Conservation (phyloP, 2,113 vertebrate species). For the Electrona antarctica region DNA sequence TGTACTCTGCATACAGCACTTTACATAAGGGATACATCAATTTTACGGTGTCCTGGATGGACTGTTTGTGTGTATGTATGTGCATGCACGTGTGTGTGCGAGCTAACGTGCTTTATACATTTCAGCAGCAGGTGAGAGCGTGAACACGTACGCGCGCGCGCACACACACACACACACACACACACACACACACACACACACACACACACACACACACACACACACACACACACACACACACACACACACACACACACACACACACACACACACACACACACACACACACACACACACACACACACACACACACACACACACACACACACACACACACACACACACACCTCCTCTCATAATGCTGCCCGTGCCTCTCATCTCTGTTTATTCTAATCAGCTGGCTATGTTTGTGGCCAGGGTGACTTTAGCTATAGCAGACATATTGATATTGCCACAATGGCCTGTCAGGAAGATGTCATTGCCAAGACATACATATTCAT, state of each 20-base stretch:
- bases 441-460: constrained; percentile 68
- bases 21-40: constrained; percentile 81
- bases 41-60: constrained; percentile 67
- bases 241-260: neutral
- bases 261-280: constrained; percentile 6
- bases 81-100: constrained; percentile 6
- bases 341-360: neutral
- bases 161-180: constrained; percentile 15
- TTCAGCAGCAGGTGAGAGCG: constrained; percentile 54
- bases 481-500: constrained; percentile 68
- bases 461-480: constrained; percentile 51
- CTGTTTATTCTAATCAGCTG: constrained; percentile 71
- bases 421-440: constrained; percentile 72
- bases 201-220: constrained; percentile 12
- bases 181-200: constrained; percentile 10
- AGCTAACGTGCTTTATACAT: constrained; percentile 49
- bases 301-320: constrained; percentile 15
- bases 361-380: constrained; percentile 7
- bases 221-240: constrained; percentile 12
- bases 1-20: constrained; percentile 76
- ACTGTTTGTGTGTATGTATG: constrained; percentile 21
- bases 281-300: constrained; percentile 14
- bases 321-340: constrained; percentile 14
- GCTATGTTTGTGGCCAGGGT: constrained; percentile 63
- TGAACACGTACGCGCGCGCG: neutral